These are phyloP conservation scores for Metopolophium dirhodum DNA, from an alignment of 1,140 invertebrate genomes.

Conservation along the genomic window DNA sequence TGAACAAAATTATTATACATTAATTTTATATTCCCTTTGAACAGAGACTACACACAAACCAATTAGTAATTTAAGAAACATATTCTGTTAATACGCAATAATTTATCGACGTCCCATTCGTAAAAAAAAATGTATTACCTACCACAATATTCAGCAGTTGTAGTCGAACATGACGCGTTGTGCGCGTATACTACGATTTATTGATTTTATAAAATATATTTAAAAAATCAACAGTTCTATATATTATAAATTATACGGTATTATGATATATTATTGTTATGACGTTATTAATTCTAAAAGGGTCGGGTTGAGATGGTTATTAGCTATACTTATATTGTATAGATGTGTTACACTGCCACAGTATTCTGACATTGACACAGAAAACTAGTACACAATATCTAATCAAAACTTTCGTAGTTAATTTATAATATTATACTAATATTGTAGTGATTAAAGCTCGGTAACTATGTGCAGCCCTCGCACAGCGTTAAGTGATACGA, in stretches of 20 bases:
- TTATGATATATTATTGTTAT: not conserved
- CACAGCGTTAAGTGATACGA: not conserved
- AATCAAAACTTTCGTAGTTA: not conserved
- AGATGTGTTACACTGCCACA: not conserved
- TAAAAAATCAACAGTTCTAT: not conserved
- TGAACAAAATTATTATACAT: not conserved
- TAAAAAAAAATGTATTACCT: not conserved
- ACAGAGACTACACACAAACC: not conserved
- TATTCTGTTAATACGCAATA: not conserved
- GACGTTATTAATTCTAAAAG: not conserved
- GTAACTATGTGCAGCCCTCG: not conserved
- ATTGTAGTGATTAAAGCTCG: not conserved
- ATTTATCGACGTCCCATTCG: not conserved
- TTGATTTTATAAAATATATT: not conserved
- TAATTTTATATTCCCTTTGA: not conserved
- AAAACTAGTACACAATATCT: not conserved
- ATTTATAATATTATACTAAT: not conserved
- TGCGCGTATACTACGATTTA: not conserved
- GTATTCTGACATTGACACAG: not conserved
- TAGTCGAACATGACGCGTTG: not conserved
- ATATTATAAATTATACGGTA: not conserved
- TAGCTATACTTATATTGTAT: not conserved
- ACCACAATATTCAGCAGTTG: not conserved
- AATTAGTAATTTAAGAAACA: not conserved
- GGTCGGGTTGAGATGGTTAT: not conserved